Base-by-base conservation (phyloP, 2,797 vertebrate genomes). In the Rhynchonycteris naso region DNA sequence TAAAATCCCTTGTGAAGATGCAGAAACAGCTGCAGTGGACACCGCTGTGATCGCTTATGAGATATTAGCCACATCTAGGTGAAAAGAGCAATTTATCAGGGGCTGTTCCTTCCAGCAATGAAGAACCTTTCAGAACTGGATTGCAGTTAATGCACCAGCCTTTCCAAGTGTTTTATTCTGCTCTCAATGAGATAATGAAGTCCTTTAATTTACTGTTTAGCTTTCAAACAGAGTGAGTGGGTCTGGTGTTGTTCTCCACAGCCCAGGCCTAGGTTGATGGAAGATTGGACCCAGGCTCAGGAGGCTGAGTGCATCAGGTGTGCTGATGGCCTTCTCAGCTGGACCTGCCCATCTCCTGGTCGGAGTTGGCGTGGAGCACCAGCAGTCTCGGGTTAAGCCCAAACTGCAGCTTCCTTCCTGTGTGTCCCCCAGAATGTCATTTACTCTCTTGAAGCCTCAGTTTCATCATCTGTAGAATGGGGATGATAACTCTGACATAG, bases 81-180 rank as follows among this genome's bases (percentile, higher is more conserved):
- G 95, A 96, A 97, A 97, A 97, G 89, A 93, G n/a, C 0, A 0
- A 92, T 97, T 97, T 97, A 95, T 96, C 83, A 96, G 83, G 83
- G 87, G 86, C 88, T 66, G 88, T 97, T 97, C 97, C 96, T 98
- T 97, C 95, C 47, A 97, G 97, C 86, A 43, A 97, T 52, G 6
- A 85, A 94, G 97, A 92, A 97, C 96, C 93, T 98, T 97, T 98
- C 91, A 95, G 96, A 97, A 97, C 72, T 79, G 90, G 95, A 97
- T 97, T 96, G 97, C 68, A 88, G 85, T 94, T 94, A 96, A 96
- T 90, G 83, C 84, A 14, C 88, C 69, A 90, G 74, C 89, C 88
- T 97, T 97, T 93, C 81, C 92, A 10, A 97, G 95, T 82, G 90
- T 97, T 98, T 96, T 92, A 92, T 95, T 96, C 95, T 71, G 93